Evolutionary conservation across 2,797 vertebrate species (phyloP), one percentile per base, ranked within the genome.

Genomic region (Moxostoma hubbsi): DNA sequence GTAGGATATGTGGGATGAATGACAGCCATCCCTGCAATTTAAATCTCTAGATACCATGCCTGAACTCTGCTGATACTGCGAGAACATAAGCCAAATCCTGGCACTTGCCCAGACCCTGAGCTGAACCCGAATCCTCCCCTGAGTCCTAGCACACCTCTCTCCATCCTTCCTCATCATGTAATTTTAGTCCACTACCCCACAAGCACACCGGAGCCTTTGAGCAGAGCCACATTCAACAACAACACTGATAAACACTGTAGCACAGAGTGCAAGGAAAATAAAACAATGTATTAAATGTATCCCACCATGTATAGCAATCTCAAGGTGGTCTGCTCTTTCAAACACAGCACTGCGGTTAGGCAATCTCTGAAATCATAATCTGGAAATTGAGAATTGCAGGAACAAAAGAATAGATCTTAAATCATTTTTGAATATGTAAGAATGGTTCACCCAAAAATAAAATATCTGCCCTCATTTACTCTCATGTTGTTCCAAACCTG

Each of bases 161-260:
- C 43, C 46, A 64, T 8, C 24, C 46, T 62, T 45, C 50, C 36
- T 36, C 12, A 24, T 61, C 67, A 58, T 72, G 76, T 79, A 72
- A 79, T 72, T 63, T 49, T 57, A 64, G 76, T 24, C 43, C 58
- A 68, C 49, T 45, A 47, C 59, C 69, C 76, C 63, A 78, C 76
- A 78, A 78, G 36, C 49, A 1, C 58, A 78, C 49, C 57, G 16
- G 58, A 18, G 76, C 76, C 54, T 63, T 79, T 24, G 16, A 68
- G 36, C 49, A 54, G 36, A 54, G 57, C 66, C 45, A 50, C 13
- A 64, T 13, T 46, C 9, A 24, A 9, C 11, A 47, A 15, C 55
- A 69, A 81, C 72, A 81, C 65, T 13, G 66, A 76, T 54, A 66
- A 69, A 75, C 73, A 65, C 73, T 64, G 73, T 66, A 64, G 74